Percentiles rank a stretch among this genome's conserved stretches.
Evolutionary conservation across 2,888 invertebrate genomes (phyloP).

Genomic region (Calameuta idolon): DNA sequence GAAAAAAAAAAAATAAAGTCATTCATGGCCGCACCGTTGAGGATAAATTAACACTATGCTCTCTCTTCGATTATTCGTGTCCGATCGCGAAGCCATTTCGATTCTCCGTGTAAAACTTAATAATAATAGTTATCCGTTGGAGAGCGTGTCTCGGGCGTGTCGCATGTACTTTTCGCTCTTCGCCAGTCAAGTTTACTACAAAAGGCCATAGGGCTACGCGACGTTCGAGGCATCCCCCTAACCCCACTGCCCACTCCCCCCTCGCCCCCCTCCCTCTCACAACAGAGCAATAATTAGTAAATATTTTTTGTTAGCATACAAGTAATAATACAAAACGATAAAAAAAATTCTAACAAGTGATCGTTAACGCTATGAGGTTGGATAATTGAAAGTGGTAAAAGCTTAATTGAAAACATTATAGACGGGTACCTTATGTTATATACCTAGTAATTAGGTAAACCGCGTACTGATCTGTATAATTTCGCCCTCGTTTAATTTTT

Average conservation of each 20-base stretch:
- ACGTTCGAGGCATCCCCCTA: background rate
- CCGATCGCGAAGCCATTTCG: no score
- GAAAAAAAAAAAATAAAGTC: no score
- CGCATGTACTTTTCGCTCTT: no score
- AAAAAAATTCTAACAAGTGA: constrained; percentile 21
- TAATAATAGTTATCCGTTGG: no score
- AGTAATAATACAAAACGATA: constrained; percentile 26
- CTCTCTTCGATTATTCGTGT: no score
- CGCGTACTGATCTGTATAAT: constrained; percentile 28
- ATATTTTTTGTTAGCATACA: constrained; percentile 20
- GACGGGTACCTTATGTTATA: constrained; percentile 17
- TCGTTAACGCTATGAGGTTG: constrained; percentile 20
- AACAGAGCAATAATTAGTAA: constrained; percentile 20
- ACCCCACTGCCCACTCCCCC: no score
- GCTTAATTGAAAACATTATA: constrained; percentile 20
- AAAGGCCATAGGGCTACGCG: constrained; percentile 5
- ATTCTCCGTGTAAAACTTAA: no score
- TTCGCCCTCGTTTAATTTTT: constrained; percentile 29
- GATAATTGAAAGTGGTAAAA: constrained; percentile 22
- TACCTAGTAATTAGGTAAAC: constrained; percentile 21
- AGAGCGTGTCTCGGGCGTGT: no score
- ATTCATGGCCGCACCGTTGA: no score
- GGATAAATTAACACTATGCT: no score
- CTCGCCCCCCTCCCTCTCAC: no score
- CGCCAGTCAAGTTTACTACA: background rate